phyloP scores from a whole-genome alignment of 2,888 invertebrate genomes.

The Melipona beecheii region DNA sequence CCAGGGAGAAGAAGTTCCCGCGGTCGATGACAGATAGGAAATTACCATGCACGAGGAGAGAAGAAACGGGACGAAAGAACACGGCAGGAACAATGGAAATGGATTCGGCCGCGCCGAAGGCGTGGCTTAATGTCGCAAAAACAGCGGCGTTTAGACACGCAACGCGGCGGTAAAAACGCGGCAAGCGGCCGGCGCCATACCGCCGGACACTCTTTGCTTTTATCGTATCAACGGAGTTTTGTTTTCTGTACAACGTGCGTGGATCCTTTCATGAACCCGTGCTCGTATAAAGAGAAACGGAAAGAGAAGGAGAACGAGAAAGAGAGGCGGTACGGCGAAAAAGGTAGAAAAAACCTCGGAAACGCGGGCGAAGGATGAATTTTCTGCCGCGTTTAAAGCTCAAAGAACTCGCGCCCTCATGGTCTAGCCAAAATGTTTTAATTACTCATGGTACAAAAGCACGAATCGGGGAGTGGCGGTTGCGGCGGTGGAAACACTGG shows the following conservation, averaged over 20 bases:
- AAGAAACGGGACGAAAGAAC: background rate
- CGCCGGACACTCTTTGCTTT: constrained; percentile 50
- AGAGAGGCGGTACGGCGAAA: background rate
- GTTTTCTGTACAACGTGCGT: constrained; percentile 49
- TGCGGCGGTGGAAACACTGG: constrained; percentile 35
- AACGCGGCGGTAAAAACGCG: background rate
- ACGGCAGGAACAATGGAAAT: background rate
- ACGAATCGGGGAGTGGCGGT: constrained; percentile 57
- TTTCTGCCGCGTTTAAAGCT: constrained; percentile 72
- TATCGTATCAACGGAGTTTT: constrained; percentile 55
- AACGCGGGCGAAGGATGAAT: constrained; percentile 61
- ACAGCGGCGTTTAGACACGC: constrained; percentile 29
- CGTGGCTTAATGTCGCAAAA: constrained; percentile 14
- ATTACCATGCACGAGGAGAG: background rate
- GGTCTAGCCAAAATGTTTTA: constrained; percentile 76
- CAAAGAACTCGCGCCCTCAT: constrained; percentile 70
- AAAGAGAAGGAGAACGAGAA: background rate
- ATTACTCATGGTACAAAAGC: constrained; percentile 78
- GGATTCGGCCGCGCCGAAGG: background rate
- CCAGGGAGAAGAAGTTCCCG: background rate
- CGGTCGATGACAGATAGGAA: background rate
- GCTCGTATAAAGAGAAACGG: constrained; percentile 16
- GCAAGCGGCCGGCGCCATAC: background rate
- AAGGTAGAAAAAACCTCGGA: background rate
- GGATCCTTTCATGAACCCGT: constrained; percentile 53